Base-by-base conservation (phyloP, 2,797 vertebrate species). In the Tamandua tetradactyla region DNA sequence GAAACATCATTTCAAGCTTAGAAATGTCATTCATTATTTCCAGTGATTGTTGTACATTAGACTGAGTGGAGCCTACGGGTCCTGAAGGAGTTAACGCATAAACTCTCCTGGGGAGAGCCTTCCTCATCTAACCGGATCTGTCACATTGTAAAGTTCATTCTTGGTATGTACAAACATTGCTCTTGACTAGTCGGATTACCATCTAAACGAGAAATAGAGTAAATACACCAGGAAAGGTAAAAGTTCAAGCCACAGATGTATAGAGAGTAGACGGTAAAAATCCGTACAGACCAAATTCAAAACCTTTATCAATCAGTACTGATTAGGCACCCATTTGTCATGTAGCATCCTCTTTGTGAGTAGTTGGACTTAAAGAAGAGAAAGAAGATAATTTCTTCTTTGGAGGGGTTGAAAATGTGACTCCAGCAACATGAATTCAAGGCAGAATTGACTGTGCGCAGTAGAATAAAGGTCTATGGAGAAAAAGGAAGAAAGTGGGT, bases 191-290 rank as follows among this genome's bases (percentile, higher is more conserved):
- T 27, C 86, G 14, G 64, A 55, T 93, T 88, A 74, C 57, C 49
- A 32, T 79, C 68, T 71, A 66, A 85, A 69, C 82, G 68, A 68
- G 91, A 95, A 8, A 55, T 66, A 59, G 71, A 42, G 61, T 76
- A 95, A 90, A 90, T 18, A 91, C 86, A 72, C 35, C 1, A 0
- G 12, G 66, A 92, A 64, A 94, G 61, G 66, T 25, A 47, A 30
- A 87, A 66, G 80, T 86, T 90, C 82, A 75, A 87, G 44, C 44
- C 95, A 57, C 4, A 22, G 32, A 78, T 42, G 27, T 30, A 59
- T 23, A 52, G 35, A 71, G 47, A 91, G 32, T 52, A 94, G 93
- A 94, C 72, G 81, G 74, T 37, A 95, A 82, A 8, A 42, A 57
- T 69, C 49, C 14, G 9, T 52, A 94, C 49, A 84, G 80, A 55